Evolutionary conservation across 2,797 vertebrate species (phyloP).

Genomic region (Megalops cyprinoides): DNA sequence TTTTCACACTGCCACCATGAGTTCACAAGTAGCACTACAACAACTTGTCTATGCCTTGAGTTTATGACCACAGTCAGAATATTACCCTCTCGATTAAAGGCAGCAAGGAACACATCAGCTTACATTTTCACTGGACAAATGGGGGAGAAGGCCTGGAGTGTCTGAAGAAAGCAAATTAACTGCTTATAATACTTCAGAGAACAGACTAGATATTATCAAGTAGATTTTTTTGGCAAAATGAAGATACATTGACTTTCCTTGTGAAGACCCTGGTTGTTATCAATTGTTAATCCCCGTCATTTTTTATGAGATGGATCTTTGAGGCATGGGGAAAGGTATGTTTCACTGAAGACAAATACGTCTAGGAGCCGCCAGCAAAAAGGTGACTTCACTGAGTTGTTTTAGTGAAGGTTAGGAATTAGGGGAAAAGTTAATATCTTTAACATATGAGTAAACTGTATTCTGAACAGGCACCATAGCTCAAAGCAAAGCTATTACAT

Average conservation of each 20-base stretch:
- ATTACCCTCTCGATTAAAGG: background rate
- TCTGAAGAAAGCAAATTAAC: slow-evolving; percentile 58
- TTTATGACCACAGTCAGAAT: background rate
- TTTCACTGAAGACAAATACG: slow-evolving; percentile 46
- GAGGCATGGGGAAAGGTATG: slow-evolving; percentile 42
- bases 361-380: slow-evolving; percentile 43
- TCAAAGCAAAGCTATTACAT: background rate
- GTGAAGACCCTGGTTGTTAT: slow-evolving; percentile 49
- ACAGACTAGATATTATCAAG: slow-evolving; percentile 56
- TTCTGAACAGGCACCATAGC: too few relatives aligned
- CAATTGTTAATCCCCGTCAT: slow-evolving; percentile 57
- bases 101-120: background rate
- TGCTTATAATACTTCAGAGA: slow-evolving; percentile 52
- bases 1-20: slow-evolving; percentile 23
- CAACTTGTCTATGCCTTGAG: background rate
- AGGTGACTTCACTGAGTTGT: background rate
- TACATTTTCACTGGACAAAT: slow-evolving; percentile 37
- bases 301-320: slow-evolving; percentile 63
- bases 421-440: too few relatives aligned
- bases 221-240: slow-evolving; percentile 46
- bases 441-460: too few relatives aligned
- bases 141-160: slow-evolving; percentile 37
- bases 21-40: slow-evolving; percentile 6
- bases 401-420: background rate
- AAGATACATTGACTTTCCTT: slow-evolving; percentile 43